Evolutionary conservation across 2,113 vertebrate genomes (phyloP), one percentile per base, ranked within the genome.

Genomic region (Pterocles burchelli): DNA sequence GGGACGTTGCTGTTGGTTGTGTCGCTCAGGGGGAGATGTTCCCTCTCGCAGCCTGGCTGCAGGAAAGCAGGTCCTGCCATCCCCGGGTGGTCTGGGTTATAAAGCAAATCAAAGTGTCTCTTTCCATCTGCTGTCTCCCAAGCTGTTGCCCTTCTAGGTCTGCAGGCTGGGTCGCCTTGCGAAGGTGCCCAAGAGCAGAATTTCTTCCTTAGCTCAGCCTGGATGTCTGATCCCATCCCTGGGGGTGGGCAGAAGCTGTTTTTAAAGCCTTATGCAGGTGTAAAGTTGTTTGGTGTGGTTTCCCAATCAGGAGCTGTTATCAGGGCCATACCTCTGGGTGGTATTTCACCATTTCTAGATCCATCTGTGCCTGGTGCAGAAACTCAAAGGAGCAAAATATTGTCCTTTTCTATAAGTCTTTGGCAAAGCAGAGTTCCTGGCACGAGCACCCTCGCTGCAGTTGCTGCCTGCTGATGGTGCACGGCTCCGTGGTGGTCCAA

Each of bases 21-120:
- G 26, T 63, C 0, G 0, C 52, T 74, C 0, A 3, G 0, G 4
- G 4, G 61, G 43, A 61, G 28, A 46, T 71, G 57, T 33, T 89
- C 26, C 19, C 6, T 70, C 28, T 85, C 2, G 0, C 55, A 58
- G 76, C 51, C 18, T 62, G 65, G 17, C 29, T 81, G 41, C 1
- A 1, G 61, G 57, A 66, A 45, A 18, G 36, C 36, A 11, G 45
- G 11, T 70, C 34, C 31, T 59, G 20, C 11, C 21, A 36, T 57
- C 16, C 29, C 26, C 0, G 1, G 45, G 41, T 41, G 41, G 41
- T 41, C 41, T 41, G 41, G 12, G 41, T 41, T 41, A 34, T 66
- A 34, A 41, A 24, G 17, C 29, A 11, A n/a, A 7, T 66, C 83
- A 22, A 51, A 36, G 28, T 14, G 38, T 73, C 21, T 2, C 34